Percentiles rank a stretch among this genome's conserved stretches.
Evolutionary conservation across 64 coral and sea anemone species (phyloP).

Genomic region (Porites australiensis): DNA sequence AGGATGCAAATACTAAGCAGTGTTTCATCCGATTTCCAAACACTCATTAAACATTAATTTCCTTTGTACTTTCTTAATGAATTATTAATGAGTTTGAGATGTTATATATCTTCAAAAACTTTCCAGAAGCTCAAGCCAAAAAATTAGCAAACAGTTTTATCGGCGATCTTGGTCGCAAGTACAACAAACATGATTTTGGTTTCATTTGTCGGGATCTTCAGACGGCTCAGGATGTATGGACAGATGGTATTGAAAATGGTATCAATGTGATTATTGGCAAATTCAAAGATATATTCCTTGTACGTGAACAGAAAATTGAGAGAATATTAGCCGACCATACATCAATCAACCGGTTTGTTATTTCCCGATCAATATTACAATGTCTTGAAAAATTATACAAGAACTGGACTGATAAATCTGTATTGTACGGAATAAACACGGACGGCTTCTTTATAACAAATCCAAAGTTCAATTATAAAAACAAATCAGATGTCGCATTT

Average conservation of each 20-base stretch:
- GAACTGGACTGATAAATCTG: too few species aligned
- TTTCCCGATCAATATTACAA: conserved; percentile 8
- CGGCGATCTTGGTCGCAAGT: conserved; percentile 22
- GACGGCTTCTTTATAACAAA: too few species aligned
- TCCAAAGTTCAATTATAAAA: too few species aligned
- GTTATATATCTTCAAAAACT: conserved; percentile 1
- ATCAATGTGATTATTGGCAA: conserved; percentile 27
- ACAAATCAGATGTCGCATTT: too few species aligned
- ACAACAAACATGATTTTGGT: not conserved
- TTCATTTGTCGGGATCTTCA: conserved; percentile 22
- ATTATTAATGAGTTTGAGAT: conserved; percentile 24
- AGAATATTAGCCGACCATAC: not conserved
- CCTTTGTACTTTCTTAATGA: not conserved
- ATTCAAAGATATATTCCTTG: not conserved
- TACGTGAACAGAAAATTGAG: not conserved
- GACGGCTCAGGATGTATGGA: not conserved
- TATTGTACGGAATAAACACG: too few species aligned
- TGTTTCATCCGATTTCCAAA: too few species aligned
- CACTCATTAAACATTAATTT: too few species aligned
- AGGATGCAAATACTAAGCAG: too few species aligned
- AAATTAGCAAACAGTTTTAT: not conserved
- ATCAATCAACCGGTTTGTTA: conserved; percentile 20
- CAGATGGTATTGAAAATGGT: not conserved
- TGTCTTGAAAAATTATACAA: not conserved
- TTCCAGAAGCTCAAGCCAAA: not conserved